phyloP scores from a whole-genome alignment of 2,113 vertebrate genomes.

The Callithrix jacchus region DNA sequence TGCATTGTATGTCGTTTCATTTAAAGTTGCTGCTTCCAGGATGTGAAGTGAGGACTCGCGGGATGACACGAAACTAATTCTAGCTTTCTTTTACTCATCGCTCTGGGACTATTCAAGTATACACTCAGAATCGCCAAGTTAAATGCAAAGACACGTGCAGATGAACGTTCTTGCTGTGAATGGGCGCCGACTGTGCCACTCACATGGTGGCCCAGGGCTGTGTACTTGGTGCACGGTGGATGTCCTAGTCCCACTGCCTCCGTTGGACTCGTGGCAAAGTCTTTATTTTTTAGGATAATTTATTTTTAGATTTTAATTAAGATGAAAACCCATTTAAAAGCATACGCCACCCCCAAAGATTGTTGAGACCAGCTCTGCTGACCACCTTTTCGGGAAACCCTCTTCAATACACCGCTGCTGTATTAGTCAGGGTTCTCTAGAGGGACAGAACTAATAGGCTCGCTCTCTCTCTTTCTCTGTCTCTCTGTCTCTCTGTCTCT shows the following conservation, averaged over 20 bases:
- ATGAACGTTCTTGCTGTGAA: fast-evolving
- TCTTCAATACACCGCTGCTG: too few species aligned
- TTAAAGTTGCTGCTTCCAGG: not conserved
- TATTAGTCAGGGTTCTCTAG: too few species aligned
- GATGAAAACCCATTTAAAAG: not conserved
- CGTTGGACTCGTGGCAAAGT: not conserved
- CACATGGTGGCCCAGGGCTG: not conserved
- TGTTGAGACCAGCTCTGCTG: not conserved
- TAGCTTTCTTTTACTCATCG: fast-evolving
- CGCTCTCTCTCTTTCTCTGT: too few species aligned
- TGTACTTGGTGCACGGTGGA: not conserved
- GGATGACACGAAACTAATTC: fast-evolving
- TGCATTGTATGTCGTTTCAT: not conserved
- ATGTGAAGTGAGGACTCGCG: not conserved
- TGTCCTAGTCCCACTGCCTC: not conserved
- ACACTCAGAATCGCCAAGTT: fast-evolving
- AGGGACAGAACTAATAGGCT: too few species aligned
- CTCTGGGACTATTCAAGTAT: fast-evolving
- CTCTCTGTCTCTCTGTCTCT: too few species aligned
- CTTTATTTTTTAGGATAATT: not conserved
- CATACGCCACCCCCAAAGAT: fast-evolving
- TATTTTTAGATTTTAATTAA: not conserved
- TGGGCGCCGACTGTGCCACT: fast-evolving
- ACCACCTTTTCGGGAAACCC: not conserved
- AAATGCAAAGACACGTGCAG: fast-evolving